A percentile compares a stretch with the other conserved stretches of the same genome.
These are phyloP conservation scores for Drosophila phalerata DNA, from an alignment of 2,888 invertebrate genomes.

Conservation along the genomic window DNA sequence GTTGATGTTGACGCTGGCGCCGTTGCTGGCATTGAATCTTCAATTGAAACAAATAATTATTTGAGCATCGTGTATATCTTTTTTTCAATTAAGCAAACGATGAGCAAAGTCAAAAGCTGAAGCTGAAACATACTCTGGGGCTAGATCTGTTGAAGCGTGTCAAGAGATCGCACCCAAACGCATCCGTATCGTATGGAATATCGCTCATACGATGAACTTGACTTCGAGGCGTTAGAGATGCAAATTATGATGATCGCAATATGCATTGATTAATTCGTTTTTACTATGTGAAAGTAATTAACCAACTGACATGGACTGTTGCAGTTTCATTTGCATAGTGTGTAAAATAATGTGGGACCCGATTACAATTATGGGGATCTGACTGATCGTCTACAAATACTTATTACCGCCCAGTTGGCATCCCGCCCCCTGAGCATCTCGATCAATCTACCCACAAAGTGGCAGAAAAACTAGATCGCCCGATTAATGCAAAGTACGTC, in stretches of 20 bases:
- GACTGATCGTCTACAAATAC: slow-evolving; percentile 4
- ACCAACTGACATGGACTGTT: slow-evolving; percentile 54
- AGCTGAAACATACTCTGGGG: slow-evolving; percentile 6
- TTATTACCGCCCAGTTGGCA: slow-evolving; percentile 16
- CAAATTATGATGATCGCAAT: slow-evolving; percentile 43
- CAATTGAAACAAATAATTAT: slow-evolving; percentile 80
- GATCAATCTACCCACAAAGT: slow-evolving; percentile 30
- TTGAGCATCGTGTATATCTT: slow-evolving; percentile 67
- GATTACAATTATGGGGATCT: neutral
- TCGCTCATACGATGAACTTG: slow-evolving; percentile 29
- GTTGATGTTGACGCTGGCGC: slow-evolving; percentile 25
- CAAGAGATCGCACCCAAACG: slow-evolving; percentile 70
- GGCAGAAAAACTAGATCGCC: slow-evolving; percentile 33
- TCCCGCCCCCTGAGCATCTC: slow-evolving; percentile 7
- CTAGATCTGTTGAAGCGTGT: slow-evolving; percentile 61
- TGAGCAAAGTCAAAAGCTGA: slow-evolving; percentile 36
- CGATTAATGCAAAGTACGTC: slow-evolving; percentile 39
- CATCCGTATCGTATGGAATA: slow-evolving; percentile 53
- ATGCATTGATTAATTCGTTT: slow-evolving; percentile 53
- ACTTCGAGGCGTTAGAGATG: slow-evolving; percentile 19
- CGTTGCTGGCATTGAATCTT: slow-evolving; percentile 71
- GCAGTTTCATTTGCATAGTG: slow-evolving; percentile 62
- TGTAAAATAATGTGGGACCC: slow-evolving; percentile 13
- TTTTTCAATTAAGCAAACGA: slow-evolving; percentile 58
- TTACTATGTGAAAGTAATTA: slow-evolving; percentile 61